These are phyloP conservation scores for Euura saliciscinereae DNA, from an alignment of 1,140 invertebrate species.

Conservation along the genomic window DNA sequence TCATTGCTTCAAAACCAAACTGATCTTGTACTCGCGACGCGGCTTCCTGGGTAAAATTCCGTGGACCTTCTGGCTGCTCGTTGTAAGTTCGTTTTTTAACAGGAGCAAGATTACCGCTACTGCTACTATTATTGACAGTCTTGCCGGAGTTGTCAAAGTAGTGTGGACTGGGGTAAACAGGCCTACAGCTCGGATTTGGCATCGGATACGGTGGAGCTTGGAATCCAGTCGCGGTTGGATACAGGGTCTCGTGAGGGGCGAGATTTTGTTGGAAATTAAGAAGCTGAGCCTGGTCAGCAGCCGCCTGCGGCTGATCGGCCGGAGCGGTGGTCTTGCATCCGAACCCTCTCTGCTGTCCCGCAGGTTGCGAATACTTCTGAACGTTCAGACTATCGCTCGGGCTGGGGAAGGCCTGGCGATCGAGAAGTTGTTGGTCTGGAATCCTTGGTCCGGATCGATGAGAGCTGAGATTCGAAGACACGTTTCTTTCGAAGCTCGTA, in stretches of 20 bases:
- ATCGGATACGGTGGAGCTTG: slow-evolving; percentile 50
- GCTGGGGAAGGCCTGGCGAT: slow-evolving; percentile 31
- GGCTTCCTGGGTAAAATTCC: slow-evolving; percentile 34
- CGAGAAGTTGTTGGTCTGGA: slow-evolving; percentile 17
- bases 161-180: slow-evolving; percentile 49
- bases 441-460: neutral
- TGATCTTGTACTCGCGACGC: slow-evolving; percentile 35
- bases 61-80: slow-evolving; percentile 36
- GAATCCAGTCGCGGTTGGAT: slow-evolving; percentile 43
- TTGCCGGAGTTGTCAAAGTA: slow-evolving; percentile 51
- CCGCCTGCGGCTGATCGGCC: slow-evolving; percentile 23
- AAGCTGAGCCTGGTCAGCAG: slow-evolving; percentile 41
- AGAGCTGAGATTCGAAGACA: neutral
- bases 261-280: slow-evolving; percentile 48
- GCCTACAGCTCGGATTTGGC: slow-evolving; percentile 41
- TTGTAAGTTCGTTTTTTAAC: slow-evolving; percentile 55
- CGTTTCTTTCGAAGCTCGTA: neutral
- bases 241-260: slow-evolving; percentile 45
- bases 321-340: slow-evolving; percentile 24
- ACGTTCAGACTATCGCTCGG: slow-evolving; percentile 30
- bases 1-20: slow-evolving; percentile 51
- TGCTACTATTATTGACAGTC: slow-evolving; percentile 16
- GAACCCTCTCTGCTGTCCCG: slow-evolving; percentile 28
- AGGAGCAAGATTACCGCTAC: slow-evolving; percentile 38
- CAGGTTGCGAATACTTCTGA: slow-evolving; percentile 37